Percentiles rank a stretch among this genome's conserved stretches.
Evolutionary conservation across 1,140 invertebrate genomes (phyloP).

Genomic region (Anthonomus grandis): DNA sequence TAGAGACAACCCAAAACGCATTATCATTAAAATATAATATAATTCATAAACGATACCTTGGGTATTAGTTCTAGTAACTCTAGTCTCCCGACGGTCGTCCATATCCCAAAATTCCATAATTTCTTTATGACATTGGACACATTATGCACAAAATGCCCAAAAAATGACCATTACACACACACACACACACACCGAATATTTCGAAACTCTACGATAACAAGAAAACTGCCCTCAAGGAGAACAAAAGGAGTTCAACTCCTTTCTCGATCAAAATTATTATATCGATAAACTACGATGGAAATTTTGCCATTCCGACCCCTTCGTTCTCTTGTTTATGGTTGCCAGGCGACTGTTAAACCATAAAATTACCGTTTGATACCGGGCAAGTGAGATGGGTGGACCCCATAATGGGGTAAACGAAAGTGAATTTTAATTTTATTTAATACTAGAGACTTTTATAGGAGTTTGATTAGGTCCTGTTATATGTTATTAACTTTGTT

Average conservation of each 20-base stretch:
- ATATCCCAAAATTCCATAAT: slow-evolving; percentile 47
- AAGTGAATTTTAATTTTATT: too few relatives aligned
- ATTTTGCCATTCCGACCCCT: slow-evolving; percentile 22
- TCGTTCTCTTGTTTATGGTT: slow-evolving; percentile 2
- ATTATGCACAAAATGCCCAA: slow-evolving; percentile 15
- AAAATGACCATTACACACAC: background rate
- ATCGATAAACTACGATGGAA: slow-evolving; percentile 26
- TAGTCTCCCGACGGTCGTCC: slow-evolving; percentile 40
- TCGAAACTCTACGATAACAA: background rate
- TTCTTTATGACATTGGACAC: slow-evolving; percentile 27
- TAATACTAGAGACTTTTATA: too few relatives aligned
- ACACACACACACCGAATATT: background rate
- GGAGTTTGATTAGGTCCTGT: too few relatives aligned
- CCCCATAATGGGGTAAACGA: too few relatives aligned
- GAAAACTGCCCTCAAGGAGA: background rate
- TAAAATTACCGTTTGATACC: too few relatives aligned
- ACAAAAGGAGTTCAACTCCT: background rate
- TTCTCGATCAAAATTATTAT: slow-evolving; percentile 14
- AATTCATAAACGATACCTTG: slow-evolving; percentile 1
- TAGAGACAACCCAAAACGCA: background rate
- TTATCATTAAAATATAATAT: too few relatives aligned
- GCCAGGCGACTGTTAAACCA: slow-evolving; percentile 14
- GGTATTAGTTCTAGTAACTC: slow-evolving; percentile 25
- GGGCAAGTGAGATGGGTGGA: too few relatives aligned
- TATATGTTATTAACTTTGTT: too few relatives aligned